phyloP scores from a whole-genome alignment of 64 coral and sea anemone genomes.

The Montipora efflorescens region DNA sequence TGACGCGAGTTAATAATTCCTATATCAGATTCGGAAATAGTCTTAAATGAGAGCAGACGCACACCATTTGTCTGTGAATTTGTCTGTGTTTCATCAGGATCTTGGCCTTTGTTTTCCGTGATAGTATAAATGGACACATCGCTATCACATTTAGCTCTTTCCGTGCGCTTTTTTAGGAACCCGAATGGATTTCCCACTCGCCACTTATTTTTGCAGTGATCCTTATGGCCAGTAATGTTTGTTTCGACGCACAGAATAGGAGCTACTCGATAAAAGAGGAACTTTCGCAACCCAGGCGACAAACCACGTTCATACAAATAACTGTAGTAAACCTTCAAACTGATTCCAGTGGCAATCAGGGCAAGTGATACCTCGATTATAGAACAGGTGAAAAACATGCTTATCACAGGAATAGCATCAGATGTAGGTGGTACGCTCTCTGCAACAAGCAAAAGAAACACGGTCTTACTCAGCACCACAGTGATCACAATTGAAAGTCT shows the following conservation, averaged over 20 bases:
- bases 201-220: neutral
- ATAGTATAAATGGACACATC: slow-evolving; percentile 20
- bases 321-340: slow-evolving; percentile 78
- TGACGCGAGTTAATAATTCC: neutral
- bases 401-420: slow-evolving; percentile 82
- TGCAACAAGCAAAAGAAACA: slow-evolving; percentile 85
- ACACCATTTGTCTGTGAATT: neutral
- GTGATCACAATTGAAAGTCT: slow-evolving; percentile 89
- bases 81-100: neutral
- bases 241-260: slow-evolving; percentile 60
- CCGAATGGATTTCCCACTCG: neutral
- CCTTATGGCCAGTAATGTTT: neutral
- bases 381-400: slow-evolving; percentile 81
- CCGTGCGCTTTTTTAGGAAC: neutral
- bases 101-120: neutral
- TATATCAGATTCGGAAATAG: neutral
- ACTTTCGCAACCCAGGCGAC: slow-evolving; percentile 39
- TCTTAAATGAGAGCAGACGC: neutral
- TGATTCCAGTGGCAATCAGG: slow-evolving; percentile 83
- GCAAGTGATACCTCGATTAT: slow-evolving; percentile 81
- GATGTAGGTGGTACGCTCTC: slow-evolving; percentile 90
- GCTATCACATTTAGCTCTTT: neutral
- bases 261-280: slow-evolving; percentile 73
- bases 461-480: slow-evolving; percentile 85
- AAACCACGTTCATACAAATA: slow-evolving; percentile 53